Evolutionary conservation across 2,113 vertebrate species (phyloP), one percentile per base, ranked within the genome.

Genomic region (Clarias gariepinus): DNA sequence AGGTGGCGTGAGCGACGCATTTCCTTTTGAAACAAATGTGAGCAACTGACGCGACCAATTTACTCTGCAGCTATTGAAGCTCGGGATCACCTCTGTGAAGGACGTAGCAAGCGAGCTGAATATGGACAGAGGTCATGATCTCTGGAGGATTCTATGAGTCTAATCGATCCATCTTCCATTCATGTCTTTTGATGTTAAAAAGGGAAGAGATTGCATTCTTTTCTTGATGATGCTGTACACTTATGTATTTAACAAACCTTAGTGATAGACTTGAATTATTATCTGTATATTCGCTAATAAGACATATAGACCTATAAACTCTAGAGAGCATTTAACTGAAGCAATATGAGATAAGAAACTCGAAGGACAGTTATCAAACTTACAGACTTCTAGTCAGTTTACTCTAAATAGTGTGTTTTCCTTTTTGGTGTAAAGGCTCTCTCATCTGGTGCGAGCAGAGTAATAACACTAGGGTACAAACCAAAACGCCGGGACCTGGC

Each of bases 11-110:
- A 55, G 25, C 41, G 57, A 81, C 57, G 21, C 12, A 61, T 61
- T 61, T 81, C 78, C 78, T 60, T 81, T 81, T 36, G 55, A 79
- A 79, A 58, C 77, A 58, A 52, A 52, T 12, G 28, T 6, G 55
- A 21, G 55, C 47, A 47, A 47, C 8, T 6, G 57, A 23, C 19
- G n/a, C 6, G 30, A 23, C 74, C 41, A 61, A 81, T 41, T 81
- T 60, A 36, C 55, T 28, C 74, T 10, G 77, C 28, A 33, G 74
- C 4, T 25, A 77, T 16, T 18, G 28, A n/a, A 19, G 28, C 21
- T 12, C 0, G 23, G 52, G 21, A 47, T 28, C 76, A 76, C 11
- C 41, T 52, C 7, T 13, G 52, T 57, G 13, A 55, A n/a, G n/a
- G n/a, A n/a, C n/a, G n/a, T n/a, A 15, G 10, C 11, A 6, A 53